phyloP scores from a whole-genome alignment of 1,140 invertebrate genomes.

The Zaprionus ghesquierei region DNA sequence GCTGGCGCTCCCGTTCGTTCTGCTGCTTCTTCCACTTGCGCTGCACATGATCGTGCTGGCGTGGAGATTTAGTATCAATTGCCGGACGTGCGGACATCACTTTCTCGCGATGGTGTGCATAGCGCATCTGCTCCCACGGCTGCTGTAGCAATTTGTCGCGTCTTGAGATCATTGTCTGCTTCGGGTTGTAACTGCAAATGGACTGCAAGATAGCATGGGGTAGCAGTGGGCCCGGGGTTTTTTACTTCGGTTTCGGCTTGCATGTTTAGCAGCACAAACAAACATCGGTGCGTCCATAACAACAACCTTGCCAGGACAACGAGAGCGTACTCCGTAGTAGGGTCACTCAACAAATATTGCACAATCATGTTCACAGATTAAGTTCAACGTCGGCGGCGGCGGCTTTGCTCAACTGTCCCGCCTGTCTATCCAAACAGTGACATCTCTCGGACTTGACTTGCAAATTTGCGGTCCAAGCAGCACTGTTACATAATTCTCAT shows the following conservation, averaged over 20 bases:
- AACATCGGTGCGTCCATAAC: conserved; percentile 71
- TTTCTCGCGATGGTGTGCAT: conserved; percentile 83
- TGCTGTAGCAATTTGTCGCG: conserved; percentile 83
- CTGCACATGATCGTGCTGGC: conserved; percentile 83
- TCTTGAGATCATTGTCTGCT: conserved; percentile 82
- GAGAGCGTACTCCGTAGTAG: conserved; percentile 4
- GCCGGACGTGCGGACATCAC: conserved; percentile 84
- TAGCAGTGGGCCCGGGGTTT: not conserved
- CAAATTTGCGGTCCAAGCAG: conserved; percentile 66
- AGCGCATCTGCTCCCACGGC: conserved; percentile 83
- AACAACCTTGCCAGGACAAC: conserved; percentile 80
- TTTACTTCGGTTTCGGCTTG: not conserved
- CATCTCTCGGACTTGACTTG: conserved; percentile 74
- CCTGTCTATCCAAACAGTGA: conserved; percentile 72
- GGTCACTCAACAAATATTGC: conserved; percentile 67
- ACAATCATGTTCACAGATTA: conserved; percentile 73
- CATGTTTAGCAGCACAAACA: conserved; percentile 65
- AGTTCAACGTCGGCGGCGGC: conserved; percentile 66
- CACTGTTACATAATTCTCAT: conserved; percentile 75
- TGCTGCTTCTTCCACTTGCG: conserved; percentile 85
- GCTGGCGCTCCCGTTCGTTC: conserved; percentile 84
- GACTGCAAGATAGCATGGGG: conserved; percentile 5
- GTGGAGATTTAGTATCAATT: conserved; percentile 84
- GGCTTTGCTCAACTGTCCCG: conserved; percentile 74
- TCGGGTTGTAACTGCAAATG: conserved; percentile 21